Conservation (phyloP, 1,140 invertebrate genomes). For the Coptotermes formosanus region DNA sequence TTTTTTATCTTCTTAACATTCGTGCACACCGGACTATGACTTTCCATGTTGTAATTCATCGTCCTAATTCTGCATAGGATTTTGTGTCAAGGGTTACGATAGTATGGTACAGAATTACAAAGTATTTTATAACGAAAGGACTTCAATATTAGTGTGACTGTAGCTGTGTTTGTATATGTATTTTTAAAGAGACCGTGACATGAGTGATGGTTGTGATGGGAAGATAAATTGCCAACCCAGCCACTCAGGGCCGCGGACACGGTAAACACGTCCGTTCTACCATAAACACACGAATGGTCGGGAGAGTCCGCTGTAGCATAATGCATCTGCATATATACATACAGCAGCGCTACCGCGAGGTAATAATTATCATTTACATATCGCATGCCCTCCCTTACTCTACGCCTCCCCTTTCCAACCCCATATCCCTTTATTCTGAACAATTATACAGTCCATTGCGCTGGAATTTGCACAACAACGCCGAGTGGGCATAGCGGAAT, state of each 20-base stretch:
- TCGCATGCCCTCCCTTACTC: not conserved
- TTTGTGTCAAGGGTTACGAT: too few relatives aligned
- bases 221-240: not conserved
- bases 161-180: not conserved
- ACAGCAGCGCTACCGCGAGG: not conserved
- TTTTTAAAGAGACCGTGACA: not conserved
- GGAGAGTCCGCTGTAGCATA: not conserved
- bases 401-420: not conserved
- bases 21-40: too few relatives aligned
- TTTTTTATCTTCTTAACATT: too few relatives aligned
- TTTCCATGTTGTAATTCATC: too few relatives aligned
- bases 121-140: too few relatives aligned
- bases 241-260: not conserved
- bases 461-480: slow-evolving; percentile 6
- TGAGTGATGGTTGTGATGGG: not conserved
- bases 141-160: not conserved
- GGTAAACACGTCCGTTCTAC: too few relatives aligned
- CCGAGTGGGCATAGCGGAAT: not conserved
- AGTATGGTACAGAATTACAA: too few relatives aligned
- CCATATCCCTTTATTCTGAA: not conserved
- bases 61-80: too few relatives aligned
- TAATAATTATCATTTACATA: slow-evolving; percentile 18
- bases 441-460: not conserved
- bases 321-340: not conserved
- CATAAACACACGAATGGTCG: not conserved